These are phyloP conservation scores for Marmota flaviventris DNA, from an alignment of 2,113 vertebrate species.

Conservation along the genomic window DNA sequence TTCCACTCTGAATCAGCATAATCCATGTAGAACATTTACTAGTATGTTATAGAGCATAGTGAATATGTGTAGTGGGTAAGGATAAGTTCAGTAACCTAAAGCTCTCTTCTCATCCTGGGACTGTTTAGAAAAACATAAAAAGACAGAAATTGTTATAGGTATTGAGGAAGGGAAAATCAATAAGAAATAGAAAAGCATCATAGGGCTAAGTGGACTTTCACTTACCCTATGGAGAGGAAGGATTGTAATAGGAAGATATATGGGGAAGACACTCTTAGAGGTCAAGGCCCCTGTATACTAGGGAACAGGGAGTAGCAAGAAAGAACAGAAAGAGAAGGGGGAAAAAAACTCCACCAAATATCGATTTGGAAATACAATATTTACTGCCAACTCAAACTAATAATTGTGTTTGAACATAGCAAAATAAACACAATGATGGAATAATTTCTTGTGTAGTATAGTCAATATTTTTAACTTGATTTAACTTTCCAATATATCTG, in stretches of 20 bases:
- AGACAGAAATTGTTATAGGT: not conserved
- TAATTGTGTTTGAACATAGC: not conserved
- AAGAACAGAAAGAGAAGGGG: not conserved
- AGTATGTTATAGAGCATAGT: not conserved
- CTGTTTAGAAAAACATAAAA: not conserved
- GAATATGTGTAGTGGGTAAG: too few species aligned
- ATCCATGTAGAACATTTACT: not conserved
- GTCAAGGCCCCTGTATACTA: not conserved
- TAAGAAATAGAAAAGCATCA: not conserved
- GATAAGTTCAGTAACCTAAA: not conserved
- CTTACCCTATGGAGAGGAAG: not conserved
- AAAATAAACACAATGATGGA: not conserved
- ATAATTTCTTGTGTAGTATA: not conserved
- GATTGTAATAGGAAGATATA: not conserved
- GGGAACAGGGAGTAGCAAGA: accelerated
- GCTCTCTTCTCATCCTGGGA: not conserved
- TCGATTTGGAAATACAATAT: not conserved
- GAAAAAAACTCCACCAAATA: not conserved
- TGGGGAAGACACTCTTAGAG: accelerated
- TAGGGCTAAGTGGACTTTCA: not conserved
- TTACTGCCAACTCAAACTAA: not conserved
- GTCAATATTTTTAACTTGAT: not conserved
- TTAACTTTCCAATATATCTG: not conserved
- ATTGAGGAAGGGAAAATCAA: not conserved
- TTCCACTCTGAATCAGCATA: not conserved